phyloP scores from a whole-genome alignment of 2,113 vertebrate species.

The Nycticebus coucang region DNA sequence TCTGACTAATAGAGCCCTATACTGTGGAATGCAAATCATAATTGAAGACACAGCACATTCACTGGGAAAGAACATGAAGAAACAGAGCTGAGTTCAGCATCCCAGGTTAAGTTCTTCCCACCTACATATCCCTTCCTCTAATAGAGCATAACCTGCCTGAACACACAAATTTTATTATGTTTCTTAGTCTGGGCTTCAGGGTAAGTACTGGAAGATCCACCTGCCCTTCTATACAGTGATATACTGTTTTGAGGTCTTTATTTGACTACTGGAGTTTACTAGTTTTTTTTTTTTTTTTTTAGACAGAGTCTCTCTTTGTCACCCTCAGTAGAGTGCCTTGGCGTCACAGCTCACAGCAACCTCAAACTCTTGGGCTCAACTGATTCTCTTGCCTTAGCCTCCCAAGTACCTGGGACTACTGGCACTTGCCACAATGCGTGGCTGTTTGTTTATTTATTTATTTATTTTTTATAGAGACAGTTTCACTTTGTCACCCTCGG shows the following conservation, averaged over 20 bases:
- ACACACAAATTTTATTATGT: background rate
- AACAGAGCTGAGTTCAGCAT: background rate
- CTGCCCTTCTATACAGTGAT: background rate
- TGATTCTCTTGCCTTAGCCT: no score
- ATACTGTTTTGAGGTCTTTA: background rate
- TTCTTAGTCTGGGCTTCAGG: background rate
- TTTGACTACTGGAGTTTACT: background rate
- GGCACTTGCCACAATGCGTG: no score
- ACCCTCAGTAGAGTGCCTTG: no score
- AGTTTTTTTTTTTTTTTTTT: no score
- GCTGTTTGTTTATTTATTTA: no score
- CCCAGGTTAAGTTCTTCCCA: background rate
- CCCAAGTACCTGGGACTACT: no score
- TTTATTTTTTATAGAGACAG: no score
- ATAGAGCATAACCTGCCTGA: background rate
- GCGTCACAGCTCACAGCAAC: no score
- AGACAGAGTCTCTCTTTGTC: no score
- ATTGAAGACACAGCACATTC: background rate
- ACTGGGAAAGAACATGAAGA: background rate
- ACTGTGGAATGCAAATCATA: background rate
- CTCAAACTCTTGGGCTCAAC: no score
- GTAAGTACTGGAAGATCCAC: background rate
- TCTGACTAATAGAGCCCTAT: background rate
- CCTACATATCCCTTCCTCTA: background rate
- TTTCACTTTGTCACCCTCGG: no score